These are phyloP conservation scores for Lasioglossum oenotherae DNA, from an alignment of 2,888 invertebrate species.

Conservation along the genomic window DNA sequence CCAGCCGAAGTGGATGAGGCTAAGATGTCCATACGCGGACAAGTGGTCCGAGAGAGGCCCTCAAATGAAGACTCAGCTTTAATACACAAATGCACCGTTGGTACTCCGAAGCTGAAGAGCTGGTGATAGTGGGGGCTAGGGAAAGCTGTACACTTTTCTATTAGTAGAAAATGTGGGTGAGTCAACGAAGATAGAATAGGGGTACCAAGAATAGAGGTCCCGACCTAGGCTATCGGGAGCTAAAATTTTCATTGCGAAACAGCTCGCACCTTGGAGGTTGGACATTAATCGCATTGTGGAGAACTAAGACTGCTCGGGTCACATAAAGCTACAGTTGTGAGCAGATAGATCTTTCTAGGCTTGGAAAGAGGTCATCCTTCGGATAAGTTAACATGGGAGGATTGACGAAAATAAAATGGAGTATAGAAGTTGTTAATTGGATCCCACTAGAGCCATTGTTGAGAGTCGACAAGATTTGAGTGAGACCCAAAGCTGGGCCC, in stretches of 20 bases:
- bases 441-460: not conserved
- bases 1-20: not conserved
- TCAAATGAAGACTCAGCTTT: not conserved
- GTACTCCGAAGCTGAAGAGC: not conserved
- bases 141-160: not conserved
- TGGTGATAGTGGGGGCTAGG: not conserved
- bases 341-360: not conserved
- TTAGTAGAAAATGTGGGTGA: not conserved
- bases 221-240: not conserved
- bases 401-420: not conserved
- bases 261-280: not conserved
- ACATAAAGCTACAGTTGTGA: not conserved
- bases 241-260: not conserved
- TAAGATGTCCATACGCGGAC: not conserved
- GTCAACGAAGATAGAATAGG: not conserved
- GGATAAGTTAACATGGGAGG: not conserved
- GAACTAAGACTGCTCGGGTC: not conserved
- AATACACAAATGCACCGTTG: not conserved
- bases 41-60: not conserved
- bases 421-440: not conserved
- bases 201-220: not conserved
- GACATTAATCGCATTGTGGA: not conserved
- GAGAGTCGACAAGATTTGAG: not conserved
- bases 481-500: not conserved
- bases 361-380: not conserved